phyloP scores from a whole-genome alignment of 2,888 invertebrate genomes.

The Trilocha varians region DNA sequence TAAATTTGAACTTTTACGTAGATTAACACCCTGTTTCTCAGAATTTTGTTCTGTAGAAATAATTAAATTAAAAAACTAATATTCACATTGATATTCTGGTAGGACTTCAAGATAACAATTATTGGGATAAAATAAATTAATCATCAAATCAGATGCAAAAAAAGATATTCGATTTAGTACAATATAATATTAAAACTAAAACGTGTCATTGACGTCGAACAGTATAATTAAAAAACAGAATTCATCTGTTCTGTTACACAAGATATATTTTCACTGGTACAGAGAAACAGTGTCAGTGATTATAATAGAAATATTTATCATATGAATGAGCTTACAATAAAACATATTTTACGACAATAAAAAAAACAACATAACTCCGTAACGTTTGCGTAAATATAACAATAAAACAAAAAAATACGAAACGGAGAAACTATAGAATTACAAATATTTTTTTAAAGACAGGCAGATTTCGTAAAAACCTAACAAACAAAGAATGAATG shows the following conservation, averaged over 20 bases:
- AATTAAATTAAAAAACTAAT: too few species aligned
- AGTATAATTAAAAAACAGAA: too few species aligned
- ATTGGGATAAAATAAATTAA: too few species aligned
- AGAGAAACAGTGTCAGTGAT: neutral
- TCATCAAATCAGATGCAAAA: too few species aligned
- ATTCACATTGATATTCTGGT: too few species aligned
- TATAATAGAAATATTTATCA: neutral
- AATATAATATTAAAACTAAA: too few species aligned
- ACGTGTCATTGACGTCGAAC: too few species aligned
- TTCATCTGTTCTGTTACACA: neutral
- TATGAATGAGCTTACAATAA: slow-evolving; percentile 6
- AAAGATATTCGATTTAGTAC: too few species aligned
- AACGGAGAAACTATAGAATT: slow-evolving; percentile 23
- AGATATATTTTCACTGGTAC: neutral
- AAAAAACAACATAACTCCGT: slow-evolving; percentile 8
- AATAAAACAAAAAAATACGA: slow-evolving; percentile 10
- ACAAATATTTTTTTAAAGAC: slow-evolving; percentile 36
- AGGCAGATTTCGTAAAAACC: slow-evolving; percentile 62
- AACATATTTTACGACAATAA: slow-evolving; percentile 7
- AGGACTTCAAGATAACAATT: too few species aligned
- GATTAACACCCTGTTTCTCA: too few species aligned
- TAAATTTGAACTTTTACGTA: too few species aligned
- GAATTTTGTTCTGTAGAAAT: too few species aligned
- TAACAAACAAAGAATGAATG: slow-evolving; percentile 65
- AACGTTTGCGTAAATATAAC: slow-evolving; percentile 11